Base-by-base conservation (phyloP, 2,888 invertebrate genomes). In the Teinopalpus imperialis region DNA sequence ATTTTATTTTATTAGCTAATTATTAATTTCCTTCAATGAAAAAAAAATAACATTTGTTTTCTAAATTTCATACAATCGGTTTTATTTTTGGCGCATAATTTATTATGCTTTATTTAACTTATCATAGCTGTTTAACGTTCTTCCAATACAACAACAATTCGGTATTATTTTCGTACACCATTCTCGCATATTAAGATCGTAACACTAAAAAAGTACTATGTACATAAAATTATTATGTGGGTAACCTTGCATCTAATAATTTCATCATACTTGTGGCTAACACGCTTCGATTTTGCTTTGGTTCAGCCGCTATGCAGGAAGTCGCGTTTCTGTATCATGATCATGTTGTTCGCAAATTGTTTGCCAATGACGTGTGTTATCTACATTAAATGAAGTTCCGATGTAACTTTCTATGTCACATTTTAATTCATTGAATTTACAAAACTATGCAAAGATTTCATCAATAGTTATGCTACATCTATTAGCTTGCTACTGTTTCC, bases 261-360 rank as follows among this genome's bases (percentile, higher is more conserved):
- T 37, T 8, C 32, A 9, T 16, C 16, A 18, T 9, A 12, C 9
- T 9, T 20, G 9, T 8, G 6, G 18, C n/a, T n/a, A n/a, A n/a
- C 30, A 31, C 16, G 23, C 24, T 41, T 14, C 23, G 23, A 41
- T 31, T 31, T 41, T 31, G 41, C 31, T 16, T 23, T 31, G 24
- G 1, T 9, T 14, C 16, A 9, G 14, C 2, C 31, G 40, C 16
- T 8, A 27, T 31, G 31, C 24, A 41, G 41, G 31, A 41, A 31
- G 21, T 31, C 10, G 41, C 23, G 5, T 12, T 13, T 21, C 23
- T 14, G 16, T 41, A 41, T 41, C 31, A 31, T 9, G 31, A 31
- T 31, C 24, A 24, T 31, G 23, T n/a, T 7, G 31, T 10, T 39
- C 20, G 27, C 37, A 39, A 39, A 39, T 39, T 29, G 37, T 39